Evolutionary conservation across 2,113 vertebrate genomes (phyloP), one percentile per base, ranked within the genome.

Genomic region (Mesembrinibis cayennensis): DNA sequence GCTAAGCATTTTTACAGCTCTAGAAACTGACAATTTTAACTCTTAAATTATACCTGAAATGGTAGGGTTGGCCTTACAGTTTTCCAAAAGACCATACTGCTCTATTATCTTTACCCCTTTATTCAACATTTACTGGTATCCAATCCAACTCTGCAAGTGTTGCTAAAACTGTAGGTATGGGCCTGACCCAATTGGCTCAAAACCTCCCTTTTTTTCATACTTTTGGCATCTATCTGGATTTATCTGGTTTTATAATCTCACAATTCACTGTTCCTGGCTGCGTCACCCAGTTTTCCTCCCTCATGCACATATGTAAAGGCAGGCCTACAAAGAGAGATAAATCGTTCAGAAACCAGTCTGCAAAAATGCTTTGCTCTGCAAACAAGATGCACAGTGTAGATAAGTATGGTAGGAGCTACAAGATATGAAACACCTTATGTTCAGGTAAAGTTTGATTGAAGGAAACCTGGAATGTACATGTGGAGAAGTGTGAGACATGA

Each of bases 1-100:
- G 45, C 40, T 87, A 95, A 95, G 36, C 44, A 74, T 56, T 97
- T 93, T 93, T 81, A 59, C 65, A 63, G 69, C 23, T 87, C n/a
- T 58, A 93, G 56, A 81, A 84, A 67, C 17, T 10, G 55, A 50
- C 29, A 73, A 38, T 10, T 81, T 92, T 81, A 71, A 91, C 38
- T 73, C 19, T 81, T 87, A 83, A 83, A 89, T 93, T 70, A 77
- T 80, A 17, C 30, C 58, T 81, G 45, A 83, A 92, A 73, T 78
- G 11, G 22, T 53, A 61, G 50, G 22, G 18, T 16, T 92, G 72
- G 19, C 50, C 11, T 59, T 81, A 45, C 0, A 2, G 4, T 58
- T 95, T 96, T 95, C n/a, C 62, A 70, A 49, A 94, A 80, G 45
- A 16, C 27, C 26, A 16, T 71, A 44, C 32, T 61, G 23, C 10